phyloP scores from a whole-genome alignment of 2,797 vertebrate genomes.

The Urocyon cinereoargenteus region DNA sequence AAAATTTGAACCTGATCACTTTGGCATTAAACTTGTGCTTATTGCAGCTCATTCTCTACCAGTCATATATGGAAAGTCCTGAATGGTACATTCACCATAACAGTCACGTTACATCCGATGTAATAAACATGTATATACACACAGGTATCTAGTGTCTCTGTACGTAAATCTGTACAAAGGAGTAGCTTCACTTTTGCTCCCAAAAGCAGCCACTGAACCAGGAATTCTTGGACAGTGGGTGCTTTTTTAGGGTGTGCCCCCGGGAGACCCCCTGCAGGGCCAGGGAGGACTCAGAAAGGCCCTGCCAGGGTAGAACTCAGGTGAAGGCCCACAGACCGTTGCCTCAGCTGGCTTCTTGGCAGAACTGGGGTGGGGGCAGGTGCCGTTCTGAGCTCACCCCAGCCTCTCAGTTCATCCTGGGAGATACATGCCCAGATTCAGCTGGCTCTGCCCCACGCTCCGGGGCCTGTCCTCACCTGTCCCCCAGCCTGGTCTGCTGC shows the following conservation, averaged over 20 bases:
- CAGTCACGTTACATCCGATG: background rate
- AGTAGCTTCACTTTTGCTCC: background rate
- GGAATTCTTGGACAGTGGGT: background rate
- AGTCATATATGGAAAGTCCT: background rate
- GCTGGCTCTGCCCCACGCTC: background rate
- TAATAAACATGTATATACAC: background rate
- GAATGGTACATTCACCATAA: rapidly evolving
- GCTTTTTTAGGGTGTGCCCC: background rate
- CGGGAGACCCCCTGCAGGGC: background rate
- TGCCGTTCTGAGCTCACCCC: rapidly evolving
- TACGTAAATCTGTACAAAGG: background rate
- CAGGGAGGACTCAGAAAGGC: rapidly evolving
- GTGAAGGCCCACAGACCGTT: too few relatives aligned
- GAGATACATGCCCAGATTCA: background rate
- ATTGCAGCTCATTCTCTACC: background rate
- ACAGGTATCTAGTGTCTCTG: background rate
- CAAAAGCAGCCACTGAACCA: background rate
- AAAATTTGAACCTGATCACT: background rate
- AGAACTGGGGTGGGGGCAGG: rapidly evolving
- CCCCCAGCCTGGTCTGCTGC: background rate
- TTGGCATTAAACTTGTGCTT: background rate
- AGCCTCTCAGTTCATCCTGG: rapidly evolving
- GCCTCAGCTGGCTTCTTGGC: rapidly evolving
- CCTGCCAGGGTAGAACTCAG: background rate
- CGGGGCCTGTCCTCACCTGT: rapidly evolving